Base-by-base conservation (phyloP, 92 coral and sea anemone species). In the Meandrina meandrites region DNA sequence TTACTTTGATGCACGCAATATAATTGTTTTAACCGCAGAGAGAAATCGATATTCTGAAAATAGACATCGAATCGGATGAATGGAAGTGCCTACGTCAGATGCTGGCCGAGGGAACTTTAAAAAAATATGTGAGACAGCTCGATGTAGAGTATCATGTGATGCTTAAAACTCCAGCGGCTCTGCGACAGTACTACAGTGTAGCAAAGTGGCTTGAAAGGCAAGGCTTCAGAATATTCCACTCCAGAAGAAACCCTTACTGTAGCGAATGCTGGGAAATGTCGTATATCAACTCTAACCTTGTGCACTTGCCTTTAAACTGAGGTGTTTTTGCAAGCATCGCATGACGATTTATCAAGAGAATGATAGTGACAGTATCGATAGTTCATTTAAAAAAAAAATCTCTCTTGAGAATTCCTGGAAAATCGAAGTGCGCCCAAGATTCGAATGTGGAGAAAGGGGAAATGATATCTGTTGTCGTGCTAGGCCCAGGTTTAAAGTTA, bases 41-140 rank as follows among this genome's bases (percentile, higher is more conserved):
- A 77, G 66, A 85, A 75, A 91, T 96, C 72, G 98, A 96, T 69
- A 84, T 96, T 79, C 79, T 94, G 28, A 96, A 96, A 84, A 94
- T 96, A 86, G 98, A 96, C 80, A 96, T 96, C 66, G 98, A 96
- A 68, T 91, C 94, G 67, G 96, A 94, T 84, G 98, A 96, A 81
- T 96, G 98, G 98, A 89, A 75, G 36, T 91, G 98, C 78, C 88
- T 96, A 50, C 98, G 91, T 72, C 98, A 96, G 68, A 96, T 96
- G 98, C 66, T 96, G 58, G 30, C 87, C 14, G 98, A 96, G 57
- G 98, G 96, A 48, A 92, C 96, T n/a, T 76, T 96, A 45, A 83
- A 78, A 37, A 91, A 82, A 72, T 84, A 82, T 70, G 98, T 92
- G 50, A 93, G 93, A 16, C 98, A 96, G 80, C 84, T 96, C 35